Percentiles rank a stretch among this genome's conserved stretches.
These are phyloP conservation scores for Sebastes baramenuke DNA, from an alignment of 2,797 vertebrate species.

Conservation along the genomic window DNA sequence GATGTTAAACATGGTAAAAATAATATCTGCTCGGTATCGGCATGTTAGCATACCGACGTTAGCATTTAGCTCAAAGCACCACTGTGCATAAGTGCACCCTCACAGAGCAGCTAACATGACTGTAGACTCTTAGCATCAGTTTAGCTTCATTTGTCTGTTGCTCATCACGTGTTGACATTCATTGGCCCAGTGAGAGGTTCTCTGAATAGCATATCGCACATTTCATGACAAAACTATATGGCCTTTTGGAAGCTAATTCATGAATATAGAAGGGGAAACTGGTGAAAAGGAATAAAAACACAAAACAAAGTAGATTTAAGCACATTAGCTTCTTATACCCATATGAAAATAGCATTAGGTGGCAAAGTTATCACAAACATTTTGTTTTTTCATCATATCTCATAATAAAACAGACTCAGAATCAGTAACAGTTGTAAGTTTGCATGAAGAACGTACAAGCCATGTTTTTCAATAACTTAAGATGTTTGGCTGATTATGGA, in stretches of 20 bases:
- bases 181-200: background rate
- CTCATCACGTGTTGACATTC: background rate
- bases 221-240: background rate
- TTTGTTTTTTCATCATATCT: constrained; percentile 42
- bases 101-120: background rate
- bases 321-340: constrained; percentile 71
- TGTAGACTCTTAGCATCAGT: background rate
- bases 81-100: background rate
- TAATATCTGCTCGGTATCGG: background rate
- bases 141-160: background rate
- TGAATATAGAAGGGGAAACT: background rate
- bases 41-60: background rate
- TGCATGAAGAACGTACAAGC: constrained; percentile 40
- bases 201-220: background rate
- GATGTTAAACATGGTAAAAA: background rate
- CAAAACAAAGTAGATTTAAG: constrained; percentile 38
- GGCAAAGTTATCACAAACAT: constrained; percentile 68
- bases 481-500: constrained; percentile 41
- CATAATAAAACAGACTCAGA: constrained; percentile 52
- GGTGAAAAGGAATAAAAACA: constrained; percentile 39
- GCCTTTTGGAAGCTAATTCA: background rate
- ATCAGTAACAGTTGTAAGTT: constrained; percentile 73
- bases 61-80: background rate
- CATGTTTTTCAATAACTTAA: constrained; percentile 75
- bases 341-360: constrained; percentile 78